Conservation (phyloP, 2,113 vertebrate genomes). For the Bujurquina vittata region DNA sequence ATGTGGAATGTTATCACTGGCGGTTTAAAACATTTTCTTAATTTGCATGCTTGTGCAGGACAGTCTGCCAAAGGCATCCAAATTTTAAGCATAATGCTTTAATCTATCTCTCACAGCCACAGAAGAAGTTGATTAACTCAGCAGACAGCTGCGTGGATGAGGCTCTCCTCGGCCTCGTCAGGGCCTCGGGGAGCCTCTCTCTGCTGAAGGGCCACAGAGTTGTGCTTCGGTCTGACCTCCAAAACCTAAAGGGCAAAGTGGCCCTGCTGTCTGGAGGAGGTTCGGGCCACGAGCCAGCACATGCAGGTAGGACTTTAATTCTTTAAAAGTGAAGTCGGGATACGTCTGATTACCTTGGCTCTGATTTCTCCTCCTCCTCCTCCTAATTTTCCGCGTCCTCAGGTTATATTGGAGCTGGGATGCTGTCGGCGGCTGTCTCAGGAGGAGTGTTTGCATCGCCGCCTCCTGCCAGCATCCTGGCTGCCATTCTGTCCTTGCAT, state of each 20-base stretch:
- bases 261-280: conserved; percentile 92
- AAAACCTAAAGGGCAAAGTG: conserved; percentile 83
- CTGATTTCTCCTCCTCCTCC: not conserved
- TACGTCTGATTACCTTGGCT: not conserved
- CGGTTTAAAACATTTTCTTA: not conserved
- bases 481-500: conserved; percentile 86
- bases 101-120: conserved; percentile 37
- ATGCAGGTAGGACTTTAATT: conserved; percentile 79
- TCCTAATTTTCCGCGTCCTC: not conserved
- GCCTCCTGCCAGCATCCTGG: conserved; percentile 89
- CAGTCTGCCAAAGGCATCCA: not conserved
- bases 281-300: conserved; percentile 94
- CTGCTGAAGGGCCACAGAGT: conserved; percentile 88
- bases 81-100: no score
- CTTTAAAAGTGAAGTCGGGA: not conserved
- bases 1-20: no score
- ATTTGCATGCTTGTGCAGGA: not conserved
- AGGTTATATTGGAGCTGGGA: conserved; percentile 94
- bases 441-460: conserved; percentile 93
- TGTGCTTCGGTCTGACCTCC: conserved; percentile 84
- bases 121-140: conserved; percentile 87
- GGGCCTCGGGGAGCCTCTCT: conserved; percentile 78
- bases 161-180: conserved; percentile 83
- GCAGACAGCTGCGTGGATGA: conserved; percentile 87
- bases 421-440: conserved; percentile 91